Base-by-base conservation (phyloP, 2,888 invertebrate species). In the Apotomis turbidana region DNA sequence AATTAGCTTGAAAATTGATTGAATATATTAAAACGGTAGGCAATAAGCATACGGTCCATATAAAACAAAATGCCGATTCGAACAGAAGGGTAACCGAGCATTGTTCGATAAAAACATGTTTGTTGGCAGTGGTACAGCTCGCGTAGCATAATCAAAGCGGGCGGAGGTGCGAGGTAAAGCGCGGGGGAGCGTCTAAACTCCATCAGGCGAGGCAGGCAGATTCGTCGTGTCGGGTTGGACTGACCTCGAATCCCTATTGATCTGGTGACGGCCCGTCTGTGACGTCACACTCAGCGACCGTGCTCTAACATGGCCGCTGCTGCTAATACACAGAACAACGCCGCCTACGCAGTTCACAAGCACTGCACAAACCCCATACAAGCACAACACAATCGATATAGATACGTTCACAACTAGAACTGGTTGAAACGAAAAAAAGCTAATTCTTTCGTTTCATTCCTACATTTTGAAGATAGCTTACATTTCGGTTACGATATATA, bases 161-260 rank as follows among this genome's bases (percentile, higher is more conserved):
- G 72, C 68, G 68, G 72, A 72, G 72, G 72, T 68, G 72, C 74
- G 74, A 78, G 74, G 77, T 76, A 73, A 79, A 61, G 71, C 51
- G 71, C 71, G 71, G 79, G 80, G 76, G 72, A 76, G 75, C 55
- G 61, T 70, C 76, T 76, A 77, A 79, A 81, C 79, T 81, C 76
- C 78, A 80, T 79, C 83, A 84, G 83, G 83, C 84, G 82, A 81
- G 81, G 84, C 83, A 78, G 80, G 84, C 83, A 78, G 80, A 81
- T 79, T 82, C 78, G 82, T 79, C 81, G 83, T 78, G 81, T 83
- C 83, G 81, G 83, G 84, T 86, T 85, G 83, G 83, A 88, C 83
- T 89, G 89, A 89, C 89, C 90, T 90, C 89, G 89, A 86, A 83
- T 87, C 87, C 86, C 85, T 91, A 90, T 91, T 90, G 91, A 91